Evolutionary conservation across 2,113 vertebrate species (phyloP).

Genomic region (Trogon melanurus): DNA sequence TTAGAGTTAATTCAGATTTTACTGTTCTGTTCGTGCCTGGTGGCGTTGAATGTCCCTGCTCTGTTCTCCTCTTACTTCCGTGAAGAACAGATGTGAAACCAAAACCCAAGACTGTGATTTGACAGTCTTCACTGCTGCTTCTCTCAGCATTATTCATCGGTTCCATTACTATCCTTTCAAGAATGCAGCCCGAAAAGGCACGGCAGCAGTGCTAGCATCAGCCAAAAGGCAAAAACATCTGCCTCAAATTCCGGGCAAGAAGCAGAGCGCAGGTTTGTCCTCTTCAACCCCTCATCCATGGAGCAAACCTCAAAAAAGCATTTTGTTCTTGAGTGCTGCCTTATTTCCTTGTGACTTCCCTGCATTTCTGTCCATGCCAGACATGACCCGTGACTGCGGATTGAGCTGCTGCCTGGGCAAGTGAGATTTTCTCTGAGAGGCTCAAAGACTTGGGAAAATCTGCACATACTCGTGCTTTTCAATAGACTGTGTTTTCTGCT

Average conservation of each 20-base stretch:
- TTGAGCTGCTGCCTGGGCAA: neutral
- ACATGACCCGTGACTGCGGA: accelerated
- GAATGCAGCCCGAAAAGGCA: neutral
- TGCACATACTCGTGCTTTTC: neutral
- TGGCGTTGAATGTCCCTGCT: neutral
- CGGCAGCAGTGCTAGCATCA: neutral
- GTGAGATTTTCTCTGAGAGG: neutral
- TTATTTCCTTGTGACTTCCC: neutral
- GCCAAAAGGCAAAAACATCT: neutral
- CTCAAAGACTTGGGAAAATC: neutral
- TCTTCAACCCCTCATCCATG: neutral
- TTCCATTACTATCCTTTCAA: neutral
- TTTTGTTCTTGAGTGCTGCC: neutral
- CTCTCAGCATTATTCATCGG: neutral
- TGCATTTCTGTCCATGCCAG: neutral
- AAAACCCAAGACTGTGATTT: neutral
- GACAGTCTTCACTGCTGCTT: slow-evolving; percentile 2
- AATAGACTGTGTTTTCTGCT: neutral
- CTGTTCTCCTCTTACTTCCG: neutral
- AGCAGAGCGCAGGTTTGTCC: neutral
- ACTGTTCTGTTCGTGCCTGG: neutral
- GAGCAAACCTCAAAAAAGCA: neutral
- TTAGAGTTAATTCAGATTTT: slow-evolving; percentile 11
- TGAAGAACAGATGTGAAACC: neutral
- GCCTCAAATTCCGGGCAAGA: neutral